phyloP scores from a whole-genome alignment of 2,888 invertebrate species.

The Lasius fuliginosus region DNA sequence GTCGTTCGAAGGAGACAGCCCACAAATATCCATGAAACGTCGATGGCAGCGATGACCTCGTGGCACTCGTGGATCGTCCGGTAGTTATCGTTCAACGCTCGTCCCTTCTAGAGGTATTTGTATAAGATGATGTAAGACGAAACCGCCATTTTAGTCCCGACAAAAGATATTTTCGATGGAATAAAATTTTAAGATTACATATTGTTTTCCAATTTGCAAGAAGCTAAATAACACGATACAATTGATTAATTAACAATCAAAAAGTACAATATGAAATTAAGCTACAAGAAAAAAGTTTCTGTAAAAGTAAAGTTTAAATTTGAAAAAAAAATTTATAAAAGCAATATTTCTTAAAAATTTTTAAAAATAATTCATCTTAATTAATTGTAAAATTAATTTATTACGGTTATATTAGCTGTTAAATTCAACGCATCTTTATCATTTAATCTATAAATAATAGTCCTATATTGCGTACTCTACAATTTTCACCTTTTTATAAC shows the following conservation, averaged over 20 bases:
- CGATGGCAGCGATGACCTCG: conserved; percentile 80
- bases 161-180: not conserved
- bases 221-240: not conserved
- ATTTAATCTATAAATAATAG: not conserved
- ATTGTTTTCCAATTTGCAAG: not conserved
- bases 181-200: not conserved
- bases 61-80: conserved; percentile 70
- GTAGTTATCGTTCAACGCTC: conserved; percentile 61
- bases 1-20: conserved; percentile 68
- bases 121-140: not conserved
- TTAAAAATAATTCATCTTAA: not conserved
- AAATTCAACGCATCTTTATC: not conserved
- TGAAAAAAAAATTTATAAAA: not conserved
- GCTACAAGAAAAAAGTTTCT: not conserved
- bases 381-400: not conserved
- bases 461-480: not conserved
- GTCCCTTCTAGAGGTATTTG: conserved; percentile 10
- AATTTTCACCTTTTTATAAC: not conserved
- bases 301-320: not conserved
- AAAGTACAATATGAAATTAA: not conserved
- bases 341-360: not conserved
- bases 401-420: not conserved
- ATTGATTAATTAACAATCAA: not conserved
- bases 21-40: conserved; percentile 80
- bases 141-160: not conserved